phyloP scores from a whole-genome alignment of 2,888 invertebrate genomes.

The Odontomyia ornata region DNA sequence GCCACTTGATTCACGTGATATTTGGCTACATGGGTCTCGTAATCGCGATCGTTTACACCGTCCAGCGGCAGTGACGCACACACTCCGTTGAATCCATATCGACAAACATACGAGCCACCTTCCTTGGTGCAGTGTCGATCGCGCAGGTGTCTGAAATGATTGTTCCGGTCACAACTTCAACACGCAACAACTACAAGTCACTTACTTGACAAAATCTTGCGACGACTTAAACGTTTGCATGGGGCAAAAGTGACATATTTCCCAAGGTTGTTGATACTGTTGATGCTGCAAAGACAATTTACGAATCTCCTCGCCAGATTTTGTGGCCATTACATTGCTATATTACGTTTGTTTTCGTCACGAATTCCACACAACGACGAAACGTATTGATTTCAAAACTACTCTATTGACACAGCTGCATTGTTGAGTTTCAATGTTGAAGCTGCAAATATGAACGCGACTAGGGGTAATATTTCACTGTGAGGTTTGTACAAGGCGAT shows the following conservation, averaged over 20 bases:
- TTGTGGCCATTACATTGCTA: slow-evolving; percentile 42
- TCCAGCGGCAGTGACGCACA: slow-evolving; percentile 89
- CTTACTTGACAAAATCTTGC: slow-evolving; percentile 71
- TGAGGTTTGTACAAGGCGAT: slow-evolving; percentile 5
- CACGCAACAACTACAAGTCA: background rate
- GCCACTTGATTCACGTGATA: slow-evolving; percentile 67
- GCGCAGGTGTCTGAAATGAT: slow-evolving; percentile 74
- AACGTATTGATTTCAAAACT: background rate
- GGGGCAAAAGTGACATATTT: slow-evolving; percentile 71
- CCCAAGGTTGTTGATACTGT: slow-evolving; percentile 63
- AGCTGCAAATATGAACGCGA: background rate
- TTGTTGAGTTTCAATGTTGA: slow-evolving; percentile 1
- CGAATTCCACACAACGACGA: background rate
- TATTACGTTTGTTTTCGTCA: background rate
- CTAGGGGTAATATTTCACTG: background rate
- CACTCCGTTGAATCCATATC: slow-evolving; percentile 87
- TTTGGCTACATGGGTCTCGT: slow-evolving; percentile 83
- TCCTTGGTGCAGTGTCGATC: slow-evolving; percentile 83
- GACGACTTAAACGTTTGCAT: slow-evolving; percentile 68
- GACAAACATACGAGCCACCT: slow-evolving; percentile 86
- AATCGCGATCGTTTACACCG: slow-evolving; percentile 87
- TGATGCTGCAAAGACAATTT: slow-evolving; percentile 40
- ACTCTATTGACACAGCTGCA: slow-evolving; percentile 6
- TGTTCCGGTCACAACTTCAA: background rate
- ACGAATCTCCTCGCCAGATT: slow-evolving; percentile 44